Conservation (phyloP, 2,113 vertebrate genomes). For the Leucoraja erinaceus region DNA sequence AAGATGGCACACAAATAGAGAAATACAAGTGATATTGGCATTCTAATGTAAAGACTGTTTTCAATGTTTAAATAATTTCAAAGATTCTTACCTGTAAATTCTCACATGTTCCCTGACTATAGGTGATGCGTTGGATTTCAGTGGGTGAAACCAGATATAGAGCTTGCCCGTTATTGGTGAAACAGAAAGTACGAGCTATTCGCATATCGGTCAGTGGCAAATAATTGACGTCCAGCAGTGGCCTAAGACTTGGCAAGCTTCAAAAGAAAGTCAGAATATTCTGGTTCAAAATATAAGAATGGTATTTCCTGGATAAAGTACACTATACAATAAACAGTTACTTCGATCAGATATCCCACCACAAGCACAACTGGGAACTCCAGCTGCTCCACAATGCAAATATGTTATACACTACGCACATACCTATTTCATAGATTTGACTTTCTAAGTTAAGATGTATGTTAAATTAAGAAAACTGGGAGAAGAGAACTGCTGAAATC, state of each 20-base stretch:
- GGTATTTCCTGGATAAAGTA: not conserved
- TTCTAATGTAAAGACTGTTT: not conserved
- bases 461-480: no score
- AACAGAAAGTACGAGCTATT: constrained; percentile 98
- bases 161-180: constrained; percentile 94
- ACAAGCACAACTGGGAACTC: no score
- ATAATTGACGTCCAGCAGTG: constrained; percentile 94
- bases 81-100: constrained; percentile 78
- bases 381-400: not conserved
- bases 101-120: constrained; percentile 96
- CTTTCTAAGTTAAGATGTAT: no score
- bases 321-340: not conserved
- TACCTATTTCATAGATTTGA: not conserved
- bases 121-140: constrained; percentile 95
- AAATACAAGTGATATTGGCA: not conserved
- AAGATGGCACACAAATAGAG: not conserved
- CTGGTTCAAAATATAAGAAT: not conserved
- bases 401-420: not conserved
- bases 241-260: constrained; percentile 93
- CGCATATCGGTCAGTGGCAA: constrained; percentile 96
- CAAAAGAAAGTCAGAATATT: constrained; percentile 43
- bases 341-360: not conserved
- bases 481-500: no score
- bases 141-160: constrained; percentile 94
- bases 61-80: not conserved